These are phyloP conservation scores for Lepidostoma basale DNA, from an alignment of 1,140 invertebrate genomes.

Conservation along the genomic window DNA sequence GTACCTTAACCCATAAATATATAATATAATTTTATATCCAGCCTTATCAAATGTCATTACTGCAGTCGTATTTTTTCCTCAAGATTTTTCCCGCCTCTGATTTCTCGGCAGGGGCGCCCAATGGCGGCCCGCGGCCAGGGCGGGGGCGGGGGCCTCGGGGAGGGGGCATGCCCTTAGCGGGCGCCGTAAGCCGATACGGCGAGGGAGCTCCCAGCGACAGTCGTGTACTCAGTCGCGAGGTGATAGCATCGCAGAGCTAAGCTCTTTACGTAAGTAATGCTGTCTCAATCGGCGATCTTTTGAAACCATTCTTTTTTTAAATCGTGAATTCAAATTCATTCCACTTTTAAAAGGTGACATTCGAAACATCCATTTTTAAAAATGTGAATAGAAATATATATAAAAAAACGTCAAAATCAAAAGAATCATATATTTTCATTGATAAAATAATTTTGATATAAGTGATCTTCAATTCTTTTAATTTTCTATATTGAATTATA, in stretches of 20 bases:
- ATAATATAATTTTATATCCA: no score
- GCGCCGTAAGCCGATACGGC: conserved; percentile 43
- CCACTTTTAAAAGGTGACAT: no score
- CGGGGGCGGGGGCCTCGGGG: background rate
- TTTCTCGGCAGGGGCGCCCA: conserved; percentile 9
- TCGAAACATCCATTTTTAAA: no score
- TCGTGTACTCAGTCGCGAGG: conserved; percentile 42
- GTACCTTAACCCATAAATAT: no score
- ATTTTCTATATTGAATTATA: background rate
- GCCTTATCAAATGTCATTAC: conserved; percentile 12
- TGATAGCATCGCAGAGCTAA: conserved; percentile 37
- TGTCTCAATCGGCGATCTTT: conserved; percentile 14
- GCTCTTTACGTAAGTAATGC: conserved; percentile 43
- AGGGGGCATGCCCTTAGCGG: conserved; percentile 42
- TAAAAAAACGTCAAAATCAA: no score
- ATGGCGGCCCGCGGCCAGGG: background rate
- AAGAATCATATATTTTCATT: no score
- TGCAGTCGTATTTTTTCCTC: background rate
- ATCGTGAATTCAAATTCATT: no score
- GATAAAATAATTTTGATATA: no score
- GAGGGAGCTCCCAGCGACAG: conserved; percentile 30
- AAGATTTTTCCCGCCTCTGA: conserved; percentile 24
- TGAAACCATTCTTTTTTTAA: no score
- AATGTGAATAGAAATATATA: no score
- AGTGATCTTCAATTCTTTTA: no score